Percentiles rank a stretch among this genome's conserved stretches.
Evolutionary conservation across 2,113 vertebrate species (phyloP).

Genomic region (Cynopterus brachyotis): DNA sequence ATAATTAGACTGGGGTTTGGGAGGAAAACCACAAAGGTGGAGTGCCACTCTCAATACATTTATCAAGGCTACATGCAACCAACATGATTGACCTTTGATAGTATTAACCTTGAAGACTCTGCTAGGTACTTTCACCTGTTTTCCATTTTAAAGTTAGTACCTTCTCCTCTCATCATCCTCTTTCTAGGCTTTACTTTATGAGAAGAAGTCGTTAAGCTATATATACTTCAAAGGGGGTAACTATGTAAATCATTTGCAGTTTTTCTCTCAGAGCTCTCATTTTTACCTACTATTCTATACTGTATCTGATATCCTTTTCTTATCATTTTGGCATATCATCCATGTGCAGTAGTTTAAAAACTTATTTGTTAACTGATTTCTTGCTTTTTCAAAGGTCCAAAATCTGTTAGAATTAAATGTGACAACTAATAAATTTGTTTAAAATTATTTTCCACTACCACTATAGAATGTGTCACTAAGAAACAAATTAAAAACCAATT

Average conservation of each 20-base stretch:
- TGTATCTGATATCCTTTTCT: not conserved
- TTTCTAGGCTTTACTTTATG: not conserved
- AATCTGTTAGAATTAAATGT: not conserved
- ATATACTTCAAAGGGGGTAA: not conserved
- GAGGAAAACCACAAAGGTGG: not conserved
- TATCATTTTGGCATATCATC: not conserved
- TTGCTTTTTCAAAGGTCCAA: not conserved
- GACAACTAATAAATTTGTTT: not conserved
- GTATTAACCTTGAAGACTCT: not conserved
- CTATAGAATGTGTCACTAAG: not conserved
- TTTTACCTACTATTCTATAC: not conserved
- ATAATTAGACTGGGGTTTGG: not conserved
- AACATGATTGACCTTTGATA: not conserved
- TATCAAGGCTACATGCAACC: no score
- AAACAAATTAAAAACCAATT: not conserved
- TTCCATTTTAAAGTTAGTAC: not conserved
- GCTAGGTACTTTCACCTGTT: not conserved
- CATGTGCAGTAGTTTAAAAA: not conserved
- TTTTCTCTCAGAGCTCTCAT: not conserved
- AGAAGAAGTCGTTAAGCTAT: not conserved
- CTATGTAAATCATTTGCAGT: not conserved
- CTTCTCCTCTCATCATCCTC: not conserved
- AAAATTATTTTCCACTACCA: constrained; percentile 13
- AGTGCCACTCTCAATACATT: not conserved
- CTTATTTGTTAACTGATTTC: constrained; percentile 19